Base-by-base conservation (phyloP, 2,888 invertebrate species). In the Dorcus hopei region DNA sequence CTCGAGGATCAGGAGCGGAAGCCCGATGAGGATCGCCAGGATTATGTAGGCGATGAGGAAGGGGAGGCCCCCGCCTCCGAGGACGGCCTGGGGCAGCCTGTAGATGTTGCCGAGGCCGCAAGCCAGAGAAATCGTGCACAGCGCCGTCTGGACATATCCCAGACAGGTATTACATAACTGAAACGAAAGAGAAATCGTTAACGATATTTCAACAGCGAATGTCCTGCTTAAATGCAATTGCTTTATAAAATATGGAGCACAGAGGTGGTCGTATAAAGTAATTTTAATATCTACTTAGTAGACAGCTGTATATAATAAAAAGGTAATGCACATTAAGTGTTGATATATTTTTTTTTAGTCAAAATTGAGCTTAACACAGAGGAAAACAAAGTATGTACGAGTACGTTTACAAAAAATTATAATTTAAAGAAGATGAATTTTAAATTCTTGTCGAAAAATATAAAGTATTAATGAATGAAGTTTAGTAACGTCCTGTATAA, bases 1-100 rank as follows among this genome's bases (percentile, higher is more conserved):
- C 73, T 87, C 86, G 54, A 87, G 76, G 65, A 86, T 80, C 1
- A 82, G 77, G n/a, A 83, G 72, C 0, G 87, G 87, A 39, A 85
- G 72, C 2, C 84, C 85, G 14, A 86, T 75, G 3, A 79, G 61
- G 5, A 82, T 60, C 61, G 81, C 75, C 1, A 84, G 78, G 9
- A 79, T 69, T 2, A 83, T 77, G 66, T 84, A 80, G 19, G 80
- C 80, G 23, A 84, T 71, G 19, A 82, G 77, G 68, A 84, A 86
- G 14, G 83, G 78, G 45, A 84, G 72, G 7, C 84, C 86, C n/a
- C 87, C 87, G 75, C 84, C 79, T 61, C 78, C 80, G 69, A 82
- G 79, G 0, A 81, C 82, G 8, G 82, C 80, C 42, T 85, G 81
- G 0, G 87, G 87, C 38, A 82, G 79, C n/a, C 85, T 78, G 80